Base-by-base conservation (phyloP, 1,140 invertebrate genomes). In the Drosophila rhopaloa region DNA sequence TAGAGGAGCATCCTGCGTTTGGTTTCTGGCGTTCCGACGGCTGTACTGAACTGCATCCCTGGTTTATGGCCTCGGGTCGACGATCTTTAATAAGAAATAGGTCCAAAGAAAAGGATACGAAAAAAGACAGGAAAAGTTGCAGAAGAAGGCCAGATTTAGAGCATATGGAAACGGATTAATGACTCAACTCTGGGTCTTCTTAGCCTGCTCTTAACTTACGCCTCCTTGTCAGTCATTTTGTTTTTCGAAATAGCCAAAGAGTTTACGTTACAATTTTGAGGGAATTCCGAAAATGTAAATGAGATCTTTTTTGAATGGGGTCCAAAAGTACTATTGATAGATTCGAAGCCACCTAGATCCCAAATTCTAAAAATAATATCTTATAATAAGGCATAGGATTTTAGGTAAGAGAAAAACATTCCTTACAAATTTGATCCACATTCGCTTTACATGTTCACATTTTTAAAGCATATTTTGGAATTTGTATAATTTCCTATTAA, bases 1-100 rank as follows among this genome's bases (percentile, higher is more conserved):
- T 48, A 88, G 8, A 88, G 79, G 40, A 88, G 51, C 83, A 88
- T 83, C 54, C 89, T 88, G 2, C 60, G 53, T 8, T 29, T 73
- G 1, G 76, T 89, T 47, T 77, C 84, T 1, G 63, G 63, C 0
- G 50, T 56, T 13, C 72, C 80, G 1, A 50, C 32, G 19, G 50
- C 59, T 1, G 83, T 70, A 13, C 83, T 86, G 14, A 88, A 88
- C 40, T 88, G 61, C 0, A 88, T 29, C 0, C 24, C 48, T 11
- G 47, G 35, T 1, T 16, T 11, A 5, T 41, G 24, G 0, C 65
- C 38, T 19, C 14, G 11, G 51, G 53, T 35, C 2, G 56, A 29
- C 0, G 55, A 57, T 41, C 81, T 85, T 48, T 4, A 5, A 0
- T 24, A 40, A 13, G 16, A 37, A 61, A 71, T n/a, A 10, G 0